These are phyloP conservation scores for Dendroctonus valens DNA, from an alignment of 1,140 invertebrate species.

Conservation along the genomic window DNA sequence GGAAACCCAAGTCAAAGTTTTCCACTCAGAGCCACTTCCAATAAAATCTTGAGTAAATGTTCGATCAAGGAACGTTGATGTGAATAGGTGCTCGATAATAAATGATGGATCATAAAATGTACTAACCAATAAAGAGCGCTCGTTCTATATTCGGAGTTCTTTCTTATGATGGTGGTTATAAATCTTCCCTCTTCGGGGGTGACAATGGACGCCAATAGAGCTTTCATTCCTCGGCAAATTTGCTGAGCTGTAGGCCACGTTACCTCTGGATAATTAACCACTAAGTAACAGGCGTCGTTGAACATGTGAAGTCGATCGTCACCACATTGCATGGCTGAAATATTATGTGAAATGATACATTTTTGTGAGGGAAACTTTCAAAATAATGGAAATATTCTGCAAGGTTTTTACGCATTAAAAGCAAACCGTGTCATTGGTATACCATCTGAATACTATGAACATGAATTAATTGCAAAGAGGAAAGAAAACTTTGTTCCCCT, in stretches of 20 bases:
- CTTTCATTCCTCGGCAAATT: conserved; percentile 65
- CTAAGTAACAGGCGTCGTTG: conserved; percentile 68
- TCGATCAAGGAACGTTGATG: no score
- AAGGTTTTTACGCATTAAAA: no score
- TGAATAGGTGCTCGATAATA: no score
- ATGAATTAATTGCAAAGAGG: no score
- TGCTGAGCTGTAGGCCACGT: conserved; percentile 71
- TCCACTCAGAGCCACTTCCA: no score
- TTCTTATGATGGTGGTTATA: conserved; percentile 62
- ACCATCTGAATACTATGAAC: no score
- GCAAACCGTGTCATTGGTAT: no score
- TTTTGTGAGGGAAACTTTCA: not conserved
- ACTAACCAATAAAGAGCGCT: conserved; percentile 68
- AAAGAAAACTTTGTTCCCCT: no score
- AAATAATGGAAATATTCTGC: no score
- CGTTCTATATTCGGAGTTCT: conserved; percentile 65
- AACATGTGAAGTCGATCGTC: conserved; percentile 64
- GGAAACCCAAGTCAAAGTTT: no score
- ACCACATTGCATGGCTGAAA: conserved; percentile 57
- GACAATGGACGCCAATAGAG: conserved; percentile 60
- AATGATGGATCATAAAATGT: not conserved
- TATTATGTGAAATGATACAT: not conserved
- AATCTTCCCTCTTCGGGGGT: conserved; percentile 64
- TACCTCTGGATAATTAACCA: conserved; percentile 70
- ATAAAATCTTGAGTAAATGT: no score